These are phyloP conservation scores for Lasioglossum malachurum DNA, from an alignment of 2,888 invertebrate species.

Conservation along the genomic window DNA sequence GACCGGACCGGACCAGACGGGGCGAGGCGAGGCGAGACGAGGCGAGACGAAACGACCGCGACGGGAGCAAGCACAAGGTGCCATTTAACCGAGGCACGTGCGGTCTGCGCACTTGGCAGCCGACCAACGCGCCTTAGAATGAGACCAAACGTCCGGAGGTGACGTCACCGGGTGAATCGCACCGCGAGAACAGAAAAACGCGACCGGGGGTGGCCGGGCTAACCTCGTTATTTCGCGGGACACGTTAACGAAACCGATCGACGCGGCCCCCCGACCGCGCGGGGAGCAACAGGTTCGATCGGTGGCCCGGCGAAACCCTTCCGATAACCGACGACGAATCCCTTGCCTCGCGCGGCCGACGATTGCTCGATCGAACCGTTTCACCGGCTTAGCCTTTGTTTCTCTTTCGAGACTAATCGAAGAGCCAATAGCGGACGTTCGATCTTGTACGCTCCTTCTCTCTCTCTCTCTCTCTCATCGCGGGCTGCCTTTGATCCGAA, in stretches of 20 bases:
- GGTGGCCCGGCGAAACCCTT: conserved; percentile 14
- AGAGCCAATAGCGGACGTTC: neutral
- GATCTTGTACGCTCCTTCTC: neutral
- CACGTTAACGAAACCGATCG: conserved; percentile 11
- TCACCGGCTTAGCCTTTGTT: neutral
- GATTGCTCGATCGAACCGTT: conserved; percentile 20
- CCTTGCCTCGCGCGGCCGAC: conserved; percentile 3
- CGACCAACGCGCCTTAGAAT: conserved; percentile 74
- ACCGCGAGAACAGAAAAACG: conserved; percentile 8
- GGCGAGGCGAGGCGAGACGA: neutral
- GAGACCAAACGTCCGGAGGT: conserved; percentile 60
- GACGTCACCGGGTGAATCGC: conserved; percentile 62
- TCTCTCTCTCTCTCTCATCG: neutral
- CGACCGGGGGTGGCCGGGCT: neutral
- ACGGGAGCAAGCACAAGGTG: conserved; percentile 37
- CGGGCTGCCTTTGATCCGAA: neutral
- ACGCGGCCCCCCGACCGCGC: neutral
- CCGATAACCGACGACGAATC: conserved; percentile 14
- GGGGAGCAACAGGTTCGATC: conserved; percentile 48
- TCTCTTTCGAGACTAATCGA: neutral
- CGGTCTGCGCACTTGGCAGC: conserved; percentile 81
- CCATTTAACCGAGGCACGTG: conserved; percentile 70
- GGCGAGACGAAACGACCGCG: conserved; percentile 10
- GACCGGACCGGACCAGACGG: neutral
- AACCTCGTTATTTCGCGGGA: neutral